phyloP scores from a whole-genome alignment of 1,140 invertebrate species.

The Aphelinus atriplicis region DNA sequence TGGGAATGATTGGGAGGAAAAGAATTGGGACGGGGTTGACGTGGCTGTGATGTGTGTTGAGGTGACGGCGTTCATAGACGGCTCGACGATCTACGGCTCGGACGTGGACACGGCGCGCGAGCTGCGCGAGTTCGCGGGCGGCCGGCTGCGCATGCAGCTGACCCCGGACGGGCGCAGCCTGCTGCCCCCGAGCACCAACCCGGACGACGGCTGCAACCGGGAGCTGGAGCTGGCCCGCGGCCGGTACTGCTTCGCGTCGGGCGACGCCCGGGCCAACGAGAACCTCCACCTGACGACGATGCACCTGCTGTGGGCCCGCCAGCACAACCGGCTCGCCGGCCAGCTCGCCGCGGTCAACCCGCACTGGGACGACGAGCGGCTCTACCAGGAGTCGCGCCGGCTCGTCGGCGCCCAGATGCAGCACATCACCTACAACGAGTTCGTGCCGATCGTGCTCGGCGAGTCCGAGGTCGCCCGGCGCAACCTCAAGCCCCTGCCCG shows the following conservation, averaged over 20 bases:
- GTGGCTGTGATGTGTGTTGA: conserved; percentile 30
- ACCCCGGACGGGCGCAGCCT: conserved; percentile 73
- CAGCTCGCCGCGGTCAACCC: conserved; percentile 76
- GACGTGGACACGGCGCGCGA: conserved; percentile 64
- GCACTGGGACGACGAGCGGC: conserved; percentile 81
- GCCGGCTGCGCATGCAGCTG: conserved; percentile 72
- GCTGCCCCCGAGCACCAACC: conserved; percentile 76
- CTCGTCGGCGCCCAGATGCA: conserved; percentile 87
- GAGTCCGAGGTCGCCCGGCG: conserved; percentile 64
- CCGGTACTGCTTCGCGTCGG: conserved; percentile 81
- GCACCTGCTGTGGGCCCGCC: conserved; percentile 81
- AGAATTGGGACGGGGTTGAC: too few species aligned
- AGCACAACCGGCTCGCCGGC: conserved; percentile 84
- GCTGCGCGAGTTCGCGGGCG: conserved; percentile 70
- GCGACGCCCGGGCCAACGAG: conserved; percentile 82
- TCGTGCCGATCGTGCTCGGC: conserved; percentile 83
- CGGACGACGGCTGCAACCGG: conserved; percentile 80
- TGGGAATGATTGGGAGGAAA: too few species aligned
- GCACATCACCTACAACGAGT: conserved; percentile 90
- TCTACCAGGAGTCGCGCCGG: conserved; percentile 83
- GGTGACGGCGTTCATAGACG: conserved; percentile 88
- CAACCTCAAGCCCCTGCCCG: conserved; percentile 70
- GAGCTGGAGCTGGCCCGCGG: conserved; percentile 72
- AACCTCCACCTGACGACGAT: conserved; percentile 85
- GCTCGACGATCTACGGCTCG: conserved; percentile 85